Evolutionary conservation across 2,888 invertebrate species (phyloP).

Genomic region (Meteorus colon): DNA sequence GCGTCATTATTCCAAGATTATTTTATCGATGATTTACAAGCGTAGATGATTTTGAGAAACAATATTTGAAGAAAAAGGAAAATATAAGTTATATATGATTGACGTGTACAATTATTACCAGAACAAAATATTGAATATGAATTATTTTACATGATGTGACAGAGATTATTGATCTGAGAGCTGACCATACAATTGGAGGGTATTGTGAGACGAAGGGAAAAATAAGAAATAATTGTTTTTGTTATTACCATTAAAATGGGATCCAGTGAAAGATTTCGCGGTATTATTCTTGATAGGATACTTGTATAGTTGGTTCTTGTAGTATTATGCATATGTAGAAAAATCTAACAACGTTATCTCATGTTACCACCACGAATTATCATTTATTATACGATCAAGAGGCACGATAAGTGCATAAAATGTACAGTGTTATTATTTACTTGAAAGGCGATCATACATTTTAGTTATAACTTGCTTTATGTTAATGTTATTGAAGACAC

Average conservation of each 20-base stretch:
- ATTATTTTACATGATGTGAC: background rate
- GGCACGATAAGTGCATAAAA: conserved; percentile 21
- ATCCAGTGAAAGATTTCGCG: background rate
- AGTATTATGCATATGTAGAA: conserved; percentile 10
- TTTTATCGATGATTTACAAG: background rate
- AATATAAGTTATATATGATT: background rate
- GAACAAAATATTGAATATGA: background rate
- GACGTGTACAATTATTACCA: background rate
- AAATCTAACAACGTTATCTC: conserved; percentile 25
- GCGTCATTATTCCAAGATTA: conserved; percentile 6
- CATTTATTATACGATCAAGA: conserved; percentile 16
- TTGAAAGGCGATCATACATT: conserved; percentile 3
- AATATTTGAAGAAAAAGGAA: background rate
- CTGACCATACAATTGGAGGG: background rate
- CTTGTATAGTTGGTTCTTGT: conserved; percentile 36
- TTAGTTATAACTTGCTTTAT: conserved; percentile 12
- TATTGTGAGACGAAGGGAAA: background rate
- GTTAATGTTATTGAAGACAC: background rate
- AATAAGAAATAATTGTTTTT: background rate
- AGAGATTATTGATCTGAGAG: background rate
- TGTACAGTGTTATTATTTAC: conserved; percentile 46
- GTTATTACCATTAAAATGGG: background rate
- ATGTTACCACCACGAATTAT: conserved; percentile 30
- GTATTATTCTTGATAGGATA: conserved; percentile 13
- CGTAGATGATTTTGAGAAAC: background rate